Evolutionary conservation across 2,888 invertebrate genomes (phyloP), one percentile per base, ranked within the genome.

Genomic region (Penaeus monodon): DNA sequence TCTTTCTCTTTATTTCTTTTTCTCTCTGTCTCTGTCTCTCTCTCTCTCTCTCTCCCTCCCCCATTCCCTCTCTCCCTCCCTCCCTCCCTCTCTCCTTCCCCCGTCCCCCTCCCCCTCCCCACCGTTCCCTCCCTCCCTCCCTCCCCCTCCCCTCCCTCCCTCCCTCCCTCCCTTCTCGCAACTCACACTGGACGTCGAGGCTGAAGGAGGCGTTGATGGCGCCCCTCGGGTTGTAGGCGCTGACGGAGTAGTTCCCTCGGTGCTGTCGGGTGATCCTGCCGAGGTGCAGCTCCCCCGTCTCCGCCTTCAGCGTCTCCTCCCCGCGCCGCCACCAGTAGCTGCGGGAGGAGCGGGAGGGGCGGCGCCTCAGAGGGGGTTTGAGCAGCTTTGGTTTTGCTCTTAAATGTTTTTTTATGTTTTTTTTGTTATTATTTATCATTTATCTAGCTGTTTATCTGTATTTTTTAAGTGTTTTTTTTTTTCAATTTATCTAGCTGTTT

Each of bases 261-360:
- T 82, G 66, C 33, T 84, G 29, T 57, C 89, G 44, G 7, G 29
- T 27, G 22, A 89, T 76, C n/a, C 81, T 49, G 0, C 88, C 85
- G 22, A 89, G 74, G 33, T 77, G 57, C 22, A 89, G 81, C 73
- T 89, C 85, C 14, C 88, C 84, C 29, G 74, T 81, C 24, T 76
- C 73, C 12, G 81, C 84, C 66, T 88, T 81, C 81, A 88, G 76
- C 17, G 87, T 84, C 76, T 79, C 85, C 68, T 88, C 86, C 38
- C 77, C 85, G 4, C 85, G 83, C 66, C 85, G 57, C 89, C 89
- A 89, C 88, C 88, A 88, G 84, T 89, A 89, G 81, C 89, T 89
- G 78, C 1, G 66, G 29, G 64, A 57, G 20, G 68, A 24, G 33
- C 29, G 29, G 66, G 49, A 65, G 20, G n/a, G 63, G 63, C 57